These are phyloP conservation scores for Sebastes iracundus DNA, from an alignment of 2,797 vertebrate species.

Conservation along the genomic window DNA sequence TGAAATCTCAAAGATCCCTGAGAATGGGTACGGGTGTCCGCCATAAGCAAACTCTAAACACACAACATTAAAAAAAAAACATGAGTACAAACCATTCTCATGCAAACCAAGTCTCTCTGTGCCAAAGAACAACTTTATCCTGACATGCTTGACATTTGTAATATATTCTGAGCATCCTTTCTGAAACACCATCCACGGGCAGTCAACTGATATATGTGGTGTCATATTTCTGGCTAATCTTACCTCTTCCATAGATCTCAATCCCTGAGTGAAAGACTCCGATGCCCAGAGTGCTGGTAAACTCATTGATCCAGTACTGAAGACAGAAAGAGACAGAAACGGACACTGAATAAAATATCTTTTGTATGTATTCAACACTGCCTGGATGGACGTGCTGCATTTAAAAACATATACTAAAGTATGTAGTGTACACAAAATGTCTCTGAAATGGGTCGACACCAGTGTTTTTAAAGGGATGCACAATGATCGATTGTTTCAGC, in stretches of 20 bases:
- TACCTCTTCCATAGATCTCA: conserved; percentile 98
- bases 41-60: conserved; percentile 96
- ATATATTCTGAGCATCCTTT: background rate
- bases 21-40: conserved; percentile 98
- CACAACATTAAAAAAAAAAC: background rate
- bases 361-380: background rate
- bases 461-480: background rate
- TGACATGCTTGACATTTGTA: fast-evolving
- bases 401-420: background rate
- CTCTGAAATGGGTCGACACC: background rate
- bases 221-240: conserved; percentile 36
- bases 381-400: background rate
- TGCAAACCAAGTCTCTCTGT: background rate
- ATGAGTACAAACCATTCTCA: background rate
- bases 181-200: conserved; percentile 2
- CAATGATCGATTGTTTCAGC: background rate
- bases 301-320: conserved; percentile 99
- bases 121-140: background rate
- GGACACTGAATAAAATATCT: background rate
- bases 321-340: conserved; percentile 5
- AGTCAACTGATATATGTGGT: background rate
- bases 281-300: conserved; percentile 96
- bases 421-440: background rate
- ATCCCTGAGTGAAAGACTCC: conserved; percentile 99
- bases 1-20: conserved; percentile 98